Base-by-base conservation (phyloP, 2,888 invertebrate genomes). In the Harpalus rufipes region DNA sequence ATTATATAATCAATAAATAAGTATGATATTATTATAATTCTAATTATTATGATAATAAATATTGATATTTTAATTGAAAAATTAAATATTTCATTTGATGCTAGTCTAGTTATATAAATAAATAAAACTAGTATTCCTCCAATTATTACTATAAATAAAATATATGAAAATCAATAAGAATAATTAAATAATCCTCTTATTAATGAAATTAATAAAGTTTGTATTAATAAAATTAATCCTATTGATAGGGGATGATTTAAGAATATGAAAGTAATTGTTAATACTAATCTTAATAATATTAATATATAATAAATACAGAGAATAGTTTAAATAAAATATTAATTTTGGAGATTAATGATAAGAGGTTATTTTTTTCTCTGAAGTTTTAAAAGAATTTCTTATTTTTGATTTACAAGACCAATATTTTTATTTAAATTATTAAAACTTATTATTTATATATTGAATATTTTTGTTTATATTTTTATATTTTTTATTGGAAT, bases 311-410 rank as follows among this genome's bases (percentile, higher is more conserved):
- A 89, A 82, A 89, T 87, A 91, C 93, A 94, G 92, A 92, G 92
- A 92, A 91, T 94, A 94, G 93, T 94, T 94, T 94, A 92, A 91
- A 88, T 87, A 91, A 94, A 94, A 94, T 93, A 92, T 93, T 94
- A 94, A 93, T 94, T 32, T 32, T 32, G 32, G 32, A 32, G 32
- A 32, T 32, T 32, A 32, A 32, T 32, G 32, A 32, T 32, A 32
- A 32, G 5, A 32, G 25, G 6, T 32, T 32, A 32, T 4, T 32
- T 32, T 32, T 32, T 32, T 32, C 91, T 92, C 92, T 93, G 93
- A 93, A 92, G 92, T 92, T 93, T 93, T 92, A 92, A 93, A 93
- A 93, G 90, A 90, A 89, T 84, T 87, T 90, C 91, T 92, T 93
- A 93, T 91, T 91, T 32, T 32, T 32, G 32, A 5, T 32, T 32